Evolutionary conservation across 2,888 invertebrate species (phyloP), one percentile per base, ranked within the genome.

Genomic region (Scrobipalpa atriplicella): DNA sequence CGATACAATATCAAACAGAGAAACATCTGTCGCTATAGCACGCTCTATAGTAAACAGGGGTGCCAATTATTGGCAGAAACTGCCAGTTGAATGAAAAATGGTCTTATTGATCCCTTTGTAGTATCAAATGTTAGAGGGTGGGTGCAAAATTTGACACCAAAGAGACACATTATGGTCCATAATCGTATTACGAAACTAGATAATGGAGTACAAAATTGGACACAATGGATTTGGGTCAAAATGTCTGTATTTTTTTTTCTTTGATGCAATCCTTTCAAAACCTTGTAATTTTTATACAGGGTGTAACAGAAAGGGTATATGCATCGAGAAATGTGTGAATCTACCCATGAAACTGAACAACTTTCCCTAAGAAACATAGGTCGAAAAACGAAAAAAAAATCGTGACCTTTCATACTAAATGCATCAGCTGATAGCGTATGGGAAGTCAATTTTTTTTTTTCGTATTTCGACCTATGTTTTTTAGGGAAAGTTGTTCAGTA

Each of bases 131-230:
- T 54, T 19, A 19, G 8, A 41, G 61, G 61, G 41, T 18, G 61
- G 61, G 61, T 61, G 61, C 19, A 18, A 61, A 41, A 61, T 61
- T 61, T 61, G 41, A 41, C 41, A 61, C 61, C 13, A 3, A 19
- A 61, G 10, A 29, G 41, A 18, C n/a, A 29, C 29, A 58, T 58
- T 38, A 16, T 10, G 36, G 38, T 11, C 21, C 13, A 29, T 29
- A 38, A 13, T 58, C 58, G 11, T 11, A 58, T 58, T 58, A 38
- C 58, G n/a, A 58, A n/a, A 58, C 16, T 1, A 6, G 38, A 36
- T 58, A 38, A 58, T 36, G 36, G 36, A 38, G 8, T n/a, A 1
- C 58, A 18, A 38, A 38, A 38, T 1, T 1, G 0, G 13, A 29
- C 16, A 58, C 58, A 38, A 36, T 38, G 38, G 38, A 6, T 16